Evolutionary conservation across 2,113 vertebrate genomes (phyloP).

Genomic region (Calyptommatus sinebrachiatus): DNA sequence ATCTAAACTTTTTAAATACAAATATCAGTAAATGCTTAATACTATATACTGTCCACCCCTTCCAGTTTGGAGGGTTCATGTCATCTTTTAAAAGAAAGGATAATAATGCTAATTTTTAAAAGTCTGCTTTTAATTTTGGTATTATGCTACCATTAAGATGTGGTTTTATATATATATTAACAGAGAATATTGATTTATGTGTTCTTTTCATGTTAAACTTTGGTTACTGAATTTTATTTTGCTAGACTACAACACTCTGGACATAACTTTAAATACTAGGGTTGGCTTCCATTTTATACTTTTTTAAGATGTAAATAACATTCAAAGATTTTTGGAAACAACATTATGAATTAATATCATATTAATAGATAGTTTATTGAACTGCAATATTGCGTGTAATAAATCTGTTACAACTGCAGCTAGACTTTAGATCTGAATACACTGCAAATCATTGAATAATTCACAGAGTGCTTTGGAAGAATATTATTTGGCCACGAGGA

Average conservation of each 20-base stretch:
- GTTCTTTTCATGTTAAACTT: conserved; percentile 20
- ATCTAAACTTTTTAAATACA: not conserved
- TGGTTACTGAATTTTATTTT: conserved; percentile 17
- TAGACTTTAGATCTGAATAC: conserved; percentile 6
- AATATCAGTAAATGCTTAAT: not conserved
- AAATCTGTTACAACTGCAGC: conserved; percentile 19
- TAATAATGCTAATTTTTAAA: not conserved
- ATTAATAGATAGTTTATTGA: conserved; percentile 19
- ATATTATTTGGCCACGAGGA: conserved; percentile 3
- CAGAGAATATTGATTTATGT: not conserved
- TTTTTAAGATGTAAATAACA: not conserved
- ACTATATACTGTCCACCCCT: not conserved
- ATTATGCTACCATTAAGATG: not conserved
- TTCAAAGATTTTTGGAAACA: conserved; percentile 20
- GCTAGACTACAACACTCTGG: conserved; percentile 11
- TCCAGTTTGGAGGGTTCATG: not conserved
- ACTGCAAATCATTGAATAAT: not conserved
- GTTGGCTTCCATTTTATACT: conserved; percentile 17
- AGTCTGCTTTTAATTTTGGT: conserved; percentile 1
- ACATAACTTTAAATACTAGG: conserved; percentile 25
- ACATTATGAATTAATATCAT: not conserved
- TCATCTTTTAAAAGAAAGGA: not conserved
- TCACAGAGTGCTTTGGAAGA: not conserved
- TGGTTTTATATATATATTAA: no score
- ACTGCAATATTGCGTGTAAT: conserved; percentile 15